Conservation (phyloP, 2,888 invertebrate genomes). For the Nycteola revayana region DNA sequence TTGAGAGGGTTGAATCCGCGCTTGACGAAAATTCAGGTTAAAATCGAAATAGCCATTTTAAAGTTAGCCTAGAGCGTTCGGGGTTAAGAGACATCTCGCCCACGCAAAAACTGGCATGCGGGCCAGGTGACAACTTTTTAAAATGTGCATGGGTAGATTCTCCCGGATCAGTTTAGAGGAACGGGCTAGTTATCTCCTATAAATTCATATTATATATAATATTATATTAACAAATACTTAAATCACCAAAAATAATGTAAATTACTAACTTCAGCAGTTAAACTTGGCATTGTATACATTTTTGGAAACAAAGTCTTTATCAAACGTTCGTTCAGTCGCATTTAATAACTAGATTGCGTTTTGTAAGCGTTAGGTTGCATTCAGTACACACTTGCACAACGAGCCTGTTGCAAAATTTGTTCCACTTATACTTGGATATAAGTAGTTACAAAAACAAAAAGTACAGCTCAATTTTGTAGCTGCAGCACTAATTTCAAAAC, state of each 20-base stretch:
- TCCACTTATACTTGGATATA: slow-evolving; percentile 15
- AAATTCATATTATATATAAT: no score
- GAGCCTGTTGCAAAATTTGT: slow-evolving; percentile 17
- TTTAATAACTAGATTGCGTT: slow-evolving; percentile 15
- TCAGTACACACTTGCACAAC: slow-evolving; percentile 19
- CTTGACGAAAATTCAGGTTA: no score
- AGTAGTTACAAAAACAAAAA: slow-evolving; percentile 16
- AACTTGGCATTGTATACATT: no score
- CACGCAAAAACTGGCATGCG: background rate
- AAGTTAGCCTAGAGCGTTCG: no score
- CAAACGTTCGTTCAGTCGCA: background rate
- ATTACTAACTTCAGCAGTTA: no score
- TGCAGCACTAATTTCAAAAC: slow-evolving; percentile 13
- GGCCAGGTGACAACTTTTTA: background rate
- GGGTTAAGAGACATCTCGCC: background rate
- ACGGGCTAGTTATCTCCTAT: background rate
- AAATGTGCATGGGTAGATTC: background rate
- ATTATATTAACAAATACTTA: no score
- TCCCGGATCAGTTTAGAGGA: background rate
- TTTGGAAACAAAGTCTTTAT: background rate
- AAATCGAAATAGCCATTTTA: no score
- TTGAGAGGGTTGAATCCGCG: no score
- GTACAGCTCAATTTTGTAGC: background rate
- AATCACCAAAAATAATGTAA: no score
- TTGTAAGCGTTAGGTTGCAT: slow-evolving; percentile 22